Evolutionary conservation across 92 coral and sea anemone species (phyloP), one percentile per base, ranked within the genome.

Genomic region (Ricordea florida): DNA sequence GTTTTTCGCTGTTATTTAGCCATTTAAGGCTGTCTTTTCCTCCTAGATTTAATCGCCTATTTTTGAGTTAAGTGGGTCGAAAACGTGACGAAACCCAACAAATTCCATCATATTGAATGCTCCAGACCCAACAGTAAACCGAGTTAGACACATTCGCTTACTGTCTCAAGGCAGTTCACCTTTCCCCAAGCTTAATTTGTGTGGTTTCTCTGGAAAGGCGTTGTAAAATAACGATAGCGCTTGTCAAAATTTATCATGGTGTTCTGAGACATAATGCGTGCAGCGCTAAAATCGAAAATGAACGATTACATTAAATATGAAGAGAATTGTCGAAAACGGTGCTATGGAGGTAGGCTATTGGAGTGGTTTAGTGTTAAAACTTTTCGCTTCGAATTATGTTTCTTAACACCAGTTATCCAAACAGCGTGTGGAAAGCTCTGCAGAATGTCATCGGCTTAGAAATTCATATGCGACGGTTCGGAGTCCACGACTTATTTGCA

Each of bases 51-150:
- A 81, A 72, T 91, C 97, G 90, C 83, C 97, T 83, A 64, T 91
- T 91, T 91, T 91, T 87, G 97, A 60, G 76, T 73, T 83, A 84
- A 82, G 58, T 64, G 78, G 72, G 41, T 48, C 57, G 71, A 78
- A 76, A 84, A 76, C 59, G 89, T 83, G 92, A 77, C 87, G 74
- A 83, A 78, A 66, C 44, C 67, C 26, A 31, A 58, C 82, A 80
- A 91, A 91, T 91, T 91, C 97, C 97, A 72, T 87, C 88, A 91
- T 89, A 87, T 83, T 69, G 66, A 69, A 67, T 36, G 76, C 43
- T 49, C 65, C 52, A 56, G 66, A 70, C 66, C 41, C 40, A 53
- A 56, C 65, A 56, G 56, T 27, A 55, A 70, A 31, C 42, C 18
- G 14, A 10, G 37, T 26, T 53, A 37, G 29, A 26, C 27, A 41